These are phyloP conservation scores for Diarsia brunnea DNA, from an alignment of 2,888 invertebrate species.

Conservation along the genomic window DNA sequence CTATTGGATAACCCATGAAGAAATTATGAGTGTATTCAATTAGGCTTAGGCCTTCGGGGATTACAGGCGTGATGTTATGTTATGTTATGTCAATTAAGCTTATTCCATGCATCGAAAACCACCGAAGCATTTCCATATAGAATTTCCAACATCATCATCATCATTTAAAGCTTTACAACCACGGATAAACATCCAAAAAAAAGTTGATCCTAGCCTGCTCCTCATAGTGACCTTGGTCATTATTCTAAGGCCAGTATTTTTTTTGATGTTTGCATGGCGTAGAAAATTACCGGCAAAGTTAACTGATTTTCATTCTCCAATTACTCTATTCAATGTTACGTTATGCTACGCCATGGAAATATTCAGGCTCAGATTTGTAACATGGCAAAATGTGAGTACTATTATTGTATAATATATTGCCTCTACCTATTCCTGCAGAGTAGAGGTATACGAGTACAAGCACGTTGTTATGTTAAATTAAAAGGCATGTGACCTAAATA, in stretches of 20 bases:
- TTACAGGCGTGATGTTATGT: no score
- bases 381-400: neutral
- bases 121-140: no score
- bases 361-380: neutral
- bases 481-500: constrained; percentile 50
- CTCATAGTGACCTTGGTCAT: no score
- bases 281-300: neutral
- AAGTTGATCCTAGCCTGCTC: no score
- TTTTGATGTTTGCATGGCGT: no score
- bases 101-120: neutral
- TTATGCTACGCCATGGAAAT: neutral
- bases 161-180: no score
- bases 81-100: no score
- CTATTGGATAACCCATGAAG: neutral
- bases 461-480: constrained; percentile 18
- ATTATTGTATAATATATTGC: no score
- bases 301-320: neutral
- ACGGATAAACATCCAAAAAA: no score
- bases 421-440: neutral
- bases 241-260: no score
- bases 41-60: no score
- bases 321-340: neutral
- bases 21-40: neutral
- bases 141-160: neutral
- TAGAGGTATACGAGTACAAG: no score